Evolutionary conservation across 2,888 invertebrate species (phyloP).

Genomic region (Lottia scabra): DNA sequence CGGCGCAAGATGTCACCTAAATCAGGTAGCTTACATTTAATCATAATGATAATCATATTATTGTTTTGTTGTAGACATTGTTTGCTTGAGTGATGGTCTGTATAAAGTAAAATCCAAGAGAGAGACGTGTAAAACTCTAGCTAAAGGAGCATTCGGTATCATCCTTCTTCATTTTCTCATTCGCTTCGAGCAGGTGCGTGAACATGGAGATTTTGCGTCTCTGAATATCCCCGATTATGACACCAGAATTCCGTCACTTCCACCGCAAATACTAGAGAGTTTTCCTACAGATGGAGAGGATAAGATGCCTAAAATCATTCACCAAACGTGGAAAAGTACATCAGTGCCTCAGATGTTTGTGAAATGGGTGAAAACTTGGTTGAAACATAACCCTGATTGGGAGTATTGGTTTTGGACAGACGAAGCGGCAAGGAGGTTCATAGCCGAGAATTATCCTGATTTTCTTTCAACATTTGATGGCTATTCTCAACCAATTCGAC

Average conservation of each 20-base stretch:
- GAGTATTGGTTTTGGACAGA: constrained; percentile 67
- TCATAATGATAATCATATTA: no score
- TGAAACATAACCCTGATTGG: constrained; percentile 59
- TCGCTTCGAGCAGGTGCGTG: constrained; percentile 51
- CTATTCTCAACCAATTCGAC: constrained; percentile 55
- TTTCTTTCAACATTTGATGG: constrained; percentile 51
- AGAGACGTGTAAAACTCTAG: neutral
- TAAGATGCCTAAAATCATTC: constrained; percentile 56
- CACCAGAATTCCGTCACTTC: constrained; percentile 29
- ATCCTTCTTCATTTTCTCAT: constrained; percentile 44
- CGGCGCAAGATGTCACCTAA: no score
- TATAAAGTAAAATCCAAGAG: no score
- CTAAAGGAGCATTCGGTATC: neutral
- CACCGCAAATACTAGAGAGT: constrained; percentile 36
- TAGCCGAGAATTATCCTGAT: constrained; percentile 53
- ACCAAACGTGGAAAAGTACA: constrained; percentile 59
- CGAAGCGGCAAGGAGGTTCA: constrained; percentile 54
- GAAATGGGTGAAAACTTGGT: constrained; percentile 61
- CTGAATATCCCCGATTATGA: constrained; percentile 40
- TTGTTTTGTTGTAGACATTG: no score
- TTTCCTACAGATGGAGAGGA: constrained; percentile 41
- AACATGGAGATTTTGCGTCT: constrained; percentile 46
- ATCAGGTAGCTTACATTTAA: no score
- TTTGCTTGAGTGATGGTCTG: no score
- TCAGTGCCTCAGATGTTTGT: constrained; percentile 51